phyloP scores from a whole-genome alignment of 2,113 vertebrate genomes.

The Rostratula benghalensis region DNA sequence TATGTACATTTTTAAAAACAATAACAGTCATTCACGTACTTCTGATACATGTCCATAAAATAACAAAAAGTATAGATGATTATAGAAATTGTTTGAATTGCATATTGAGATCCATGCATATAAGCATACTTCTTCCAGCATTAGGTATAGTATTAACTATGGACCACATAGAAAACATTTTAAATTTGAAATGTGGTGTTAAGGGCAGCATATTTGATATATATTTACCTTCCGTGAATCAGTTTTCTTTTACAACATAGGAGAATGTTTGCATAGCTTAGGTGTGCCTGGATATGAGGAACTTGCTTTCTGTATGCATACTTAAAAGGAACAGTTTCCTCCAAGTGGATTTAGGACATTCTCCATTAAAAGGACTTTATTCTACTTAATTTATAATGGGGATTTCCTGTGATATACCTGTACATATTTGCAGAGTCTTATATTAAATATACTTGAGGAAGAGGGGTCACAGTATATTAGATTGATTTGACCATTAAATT shows the following conservation, averaged over 20 bases:
- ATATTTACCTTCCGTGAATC: too few species aligned
- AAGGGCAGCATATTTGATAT: background rate
- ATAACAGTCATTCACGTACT: background rate
- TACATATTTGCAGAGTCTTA: background rate
- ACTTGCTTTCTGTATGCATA: background rate
- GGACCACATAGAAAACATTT: background rate
- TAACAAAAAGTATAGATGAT: background rate
- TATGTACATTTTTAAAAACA: background rate
- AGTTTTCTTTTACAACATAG: too few species aligned
- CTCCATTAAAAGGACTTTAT: background rate
- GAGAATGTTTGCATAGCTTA: background rate
- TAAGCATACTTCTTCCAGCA: background rate
- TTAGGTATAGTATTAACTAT: background rate
- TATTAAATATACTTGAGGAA: background rate
- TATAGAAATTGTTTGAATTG: background rate
- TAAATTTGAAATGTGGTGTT: background rate
- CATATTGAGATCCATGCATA: background rate
- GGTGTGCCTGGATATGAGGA: background rate
- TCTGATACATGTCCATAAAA: background rate
- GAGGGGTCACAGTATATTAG: background rate
- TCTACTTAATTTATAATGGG: background rate
- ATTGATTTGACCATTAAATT: background rate
- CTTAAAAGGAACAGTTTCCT: background rate
- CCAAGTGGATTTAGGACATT: background rate
- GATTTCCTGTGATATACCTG: background rate